phyloP scores from a whole-genome alignment of 1,140 invertebrate species.

The Drosophila ohnishii region DNA sequence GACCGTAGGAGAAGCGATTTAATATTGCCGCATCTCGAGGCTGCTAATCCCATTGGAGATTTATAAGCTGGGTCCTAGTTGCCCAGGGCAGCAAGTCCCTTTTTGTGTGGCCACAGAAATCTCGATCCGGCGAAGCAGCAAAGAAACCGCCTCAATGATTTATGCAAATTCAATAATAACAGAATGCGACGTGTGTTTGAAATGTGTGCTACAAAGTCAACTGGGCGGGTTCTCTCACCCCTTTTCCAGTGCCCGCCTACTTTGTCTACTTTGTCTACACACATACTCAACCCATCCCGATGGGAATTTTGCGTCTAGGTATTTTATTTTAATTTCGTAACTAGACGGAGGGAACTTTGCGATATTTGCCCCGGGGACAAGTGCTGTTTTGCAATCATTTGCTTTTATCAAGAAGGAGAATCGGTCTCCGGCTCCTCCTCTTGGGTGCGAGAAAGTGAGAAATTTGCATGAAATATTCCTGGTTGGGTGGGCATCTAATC shows the following conservation, averaged over 20 bases:
- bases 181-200: slow-evolving; percentile 8
- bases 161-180: slow-evolving; percentile 49
- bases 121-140: slow-evolving; percentile 5
- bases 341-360: slow-evolving; percentile 14
- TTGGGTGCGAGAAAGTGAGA: slow-evolving; percentile 11
- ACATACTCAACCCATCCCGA: background rate
- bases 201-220: slow-evolving; percentile 30
- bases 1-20: background rate
- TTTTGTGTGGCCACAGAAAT: slow-evolving; percentile 12
- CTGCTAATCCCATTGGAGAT: slow-evolving; percentile 4
- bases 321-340: slow-evolving; percentile 42
- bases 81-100: background rate
- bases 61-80: slow-evolving; percentile 3
- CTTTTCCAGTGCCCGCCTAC: background rate
- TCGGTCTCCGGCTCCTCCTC: background rate
- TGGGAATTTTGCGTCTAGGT: slow-evolving; percentile 19
- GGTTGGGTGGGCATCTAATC: slow-evolving; percentile 2
- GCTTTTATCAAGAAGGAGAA: slow-evolving; percentile 21
- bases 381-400: slow-evolving; percentile 49
- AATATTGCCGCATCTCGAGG: background rate
- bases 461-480: slow-evolving; percentile 39
- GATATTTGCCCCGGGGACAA: slow-evolving; percentile 33
- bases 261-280: slow-evolving; percentile 16
- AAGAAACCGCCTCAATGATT: slow-evolving; percentile 28
- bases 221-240: background rate